Evolutionary conservation across 2,113 vertebrate genomes (phyloP), one percentile per base, ranked within the genome.

Genomic region (Labeo rohita): DNA sequence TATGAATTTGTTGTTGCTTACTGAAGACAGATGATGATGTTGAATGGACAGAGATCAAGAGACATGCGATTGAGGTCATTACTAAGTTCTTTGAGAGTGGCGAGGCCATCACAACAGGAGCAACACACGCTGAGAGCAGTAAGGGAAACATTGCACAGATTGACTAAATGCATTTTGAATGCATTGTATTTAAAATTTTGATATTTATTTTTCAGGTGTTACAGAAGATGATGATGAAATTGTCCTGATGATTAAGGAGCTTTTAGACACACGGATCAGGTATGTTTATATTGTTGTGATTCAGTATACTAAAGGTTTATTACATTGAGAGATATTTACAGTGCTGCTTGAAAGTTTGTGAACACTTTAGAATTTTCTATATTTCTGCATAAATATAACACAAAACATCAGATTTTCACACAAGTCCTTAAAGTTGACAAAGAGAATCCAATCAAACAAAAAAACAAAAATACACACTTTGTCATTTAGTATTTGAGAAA

Each of bases 211-310:
- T 87, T 36, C 88, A 96, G 95, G 90, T 91, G 15, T 87, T 50
- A 94, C 91, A 82, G 95, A 96, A 88, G 95, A 95, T 84, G 95
- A 96, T 88, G 95, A 96, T 89, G 95, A 96, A 10, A 83, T 95
- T 89, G 94, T 96, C n/a, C 93, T 91, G 7, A 94, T 96, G 91
- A 96, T 96, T 88, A 96, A 96, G 83, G 95, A 96, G 88, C 94
- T 96, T 86, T 88, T 96, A 87, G 95, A 96, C 85, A 95, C 90
- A 77, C 91, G 95, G 86, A 95, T 96, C 89, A 95, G 95, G 95
- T 80, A 80, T 18, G 75, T 56, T 78, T 56, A 28, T 4, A 6
- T 16, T 34, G 49, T 54, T 43, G 9, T 3, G 8, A 23, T 74
- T 74, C 21, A n/a, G 23, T 12, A 74, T 23, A 11, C 3, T 8